Conservation (phyloP, 2,113 vertebrate genomes). For the Tylochromis polylepis region DNA sequence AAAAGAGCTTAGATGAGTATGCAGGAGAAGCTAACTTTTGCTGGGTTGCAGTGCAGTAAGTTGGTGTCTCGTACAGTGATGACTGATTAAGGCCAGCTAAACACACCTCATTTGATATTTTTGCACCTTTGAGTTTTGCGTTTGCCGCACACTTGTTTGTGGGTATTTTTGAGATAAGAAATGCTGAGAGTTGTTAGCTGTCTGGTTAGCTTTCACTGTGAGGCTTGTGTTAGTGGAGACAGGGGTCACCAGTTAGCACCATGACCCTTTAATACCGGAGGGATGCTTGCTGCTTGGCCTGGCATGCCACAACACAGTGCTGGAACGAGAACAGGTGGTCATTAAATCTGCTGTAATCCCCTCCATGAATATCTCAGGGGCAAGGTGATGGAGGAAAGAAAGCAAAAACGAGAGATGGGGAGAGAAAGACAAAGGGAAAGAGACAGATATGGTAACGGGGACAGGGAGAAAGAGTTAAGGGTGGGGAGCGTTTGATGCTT, state of each 20-base stretch:
- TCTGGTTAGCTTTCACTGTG: conserved; percentile 23
- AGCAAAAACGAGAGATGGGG: conserved; percentile 22
- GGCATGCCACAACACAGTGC: conserved; percentile 53
- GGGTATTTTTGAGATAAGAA: neutral
- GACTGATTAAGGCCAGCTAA: neutral
- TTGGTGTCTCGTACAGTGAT: neutral
- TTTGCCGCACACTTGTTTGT: neutral
- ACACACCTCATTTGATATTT: neutral
- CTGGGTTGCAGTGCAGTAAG: neutral
- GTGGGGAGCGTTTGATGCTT: conserved; percentile 63
- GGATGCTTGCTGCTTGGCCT: conserved; percentile 54
- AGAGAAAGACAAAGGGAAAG: conserved; percentile 32
- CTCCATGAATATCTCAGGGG: conserved; percentile 73
- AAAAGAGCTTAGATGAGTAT: neutral
- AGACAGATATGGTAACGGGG: conserved; percentile 23
- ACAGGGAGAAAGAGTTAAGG: conserved; percentile 26
- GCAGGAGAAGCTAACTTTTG: neutral
- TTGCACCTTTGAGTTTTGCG: neutral
- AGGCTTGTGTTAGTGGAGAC: conserved; percentile 28
- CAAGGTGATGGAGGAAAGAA: conserved; percentile 20
- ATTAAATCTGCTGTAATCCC: conserved; percentile 77
- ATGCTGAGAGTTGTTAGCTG: neutral
- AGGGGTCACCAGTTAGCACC: conserved; percentile 52
- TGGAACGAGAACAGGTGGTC: conserved; percentile 75
- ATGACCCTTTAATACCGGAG: conserved; percentile 48